These are phyloP conservation scores for Heterodera filipjevi DNA, from an alignment of 2,888 invertebrate species.

Conservation along the genomic window DNA sequence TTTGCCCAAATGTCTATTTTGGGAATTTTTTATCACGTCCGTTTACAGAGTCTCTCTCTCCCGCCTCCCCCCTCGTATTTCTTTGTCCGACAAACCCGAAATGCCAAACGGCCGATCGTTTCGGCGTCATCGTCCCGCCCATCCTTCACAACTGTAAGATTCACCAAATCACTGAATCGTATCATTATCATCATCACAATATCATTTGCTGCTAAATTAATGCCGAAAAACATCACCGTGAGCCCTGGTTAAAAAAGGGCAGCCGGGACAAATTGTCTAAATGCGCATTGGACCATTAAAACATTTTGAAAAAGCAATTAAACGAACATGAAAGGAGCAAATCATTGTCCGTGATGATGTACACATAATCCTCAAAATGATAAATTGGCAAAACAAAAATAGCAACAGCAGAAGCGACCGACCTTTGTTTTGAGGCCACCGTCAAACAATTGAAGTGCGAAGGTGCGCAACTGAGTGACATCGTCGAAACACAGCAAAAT, in stretches of 20 bases:
- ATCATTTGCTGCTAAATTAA: neutral
- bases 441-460: constrained; percentile 40
- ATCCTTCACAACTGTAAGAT: constrained; percentile 17
- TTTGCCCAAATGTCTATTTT: too few relatives aligned
- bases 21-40: too few relatives aligned
- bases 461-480: constrained; percentile 35
- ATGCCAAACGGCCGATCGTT: constrained; percentile 36
- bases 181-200: neutral
- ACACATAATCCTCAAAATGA: constrained; percentile 38
- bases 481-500: constrained; percentile 47
- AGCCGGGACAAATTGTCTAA: constrained; percentile 25
- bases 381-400: neutral
- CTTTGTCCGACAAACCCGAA: constrained; percentile 38
- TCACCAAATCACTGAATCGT: neutral
- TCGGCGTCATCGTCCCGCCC: constrained; percentile 45
- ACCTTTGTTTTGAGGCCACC: constrained; percentile 36
- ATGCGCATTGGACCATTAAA: neutral
- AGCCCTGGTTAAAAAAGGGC: constrained; percentile 43
- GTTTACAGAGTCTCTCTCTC: too few relatives aligned
- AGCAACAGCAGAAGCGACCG: too few relatives aligned
- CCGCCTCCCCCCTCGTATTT: neutral
- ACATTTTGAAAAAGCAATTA: neutral
- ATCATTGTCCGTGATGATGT: constrained; percentile 43
- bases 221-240: too few relatives aligned
- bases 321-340: constrained; percentile 34